A percentile compares a stretch with the other conserved stretches of the same genome.
Evolutionary conservation across 2,797 vertebrate species (phyloP).

Genomic region (Ibycter americanus): DNA sequence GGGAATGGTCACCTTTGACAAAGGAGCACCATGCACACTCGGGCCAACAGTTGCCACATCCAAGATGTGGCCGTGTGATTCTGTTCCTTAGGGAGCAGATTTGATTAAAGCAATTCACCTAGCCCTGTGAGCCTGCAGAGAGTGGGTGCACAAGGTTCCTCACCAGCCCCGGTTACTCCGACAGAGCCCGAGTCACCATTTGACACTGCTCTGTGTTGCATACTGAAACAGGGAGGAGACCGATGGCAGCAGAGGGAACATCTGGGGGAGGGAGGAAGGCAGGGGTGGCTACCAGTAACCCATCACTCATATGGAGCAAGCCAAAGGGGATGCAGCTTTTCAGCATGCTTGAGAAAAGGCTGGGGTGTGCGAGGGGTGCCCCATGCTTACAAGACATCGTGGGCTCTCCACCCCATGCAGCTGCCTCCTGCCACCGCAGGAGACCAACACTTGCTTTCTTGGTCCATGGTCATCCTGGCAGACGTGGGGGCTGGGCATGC

Average conservation of each 20-base stretch:
- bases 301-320: neutral
- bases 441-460: neutral
- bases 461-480: neutral
- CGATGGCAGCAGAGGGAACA: neutral
- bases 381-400: rapidly evolving
- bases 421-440: neutral
- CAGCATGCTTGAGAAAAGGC: neutral
- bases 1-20: neutral
- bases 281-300: neutral
- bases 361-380: neutral
- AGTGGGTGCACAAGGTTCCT: neutral
- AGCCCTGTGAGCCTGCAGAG: neutral
- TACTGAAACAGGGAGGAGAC: neutral
- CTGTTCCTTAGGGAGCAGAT: neutral
- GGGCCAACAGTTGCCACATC: neutral
- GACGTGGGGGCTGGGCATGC: neutral
- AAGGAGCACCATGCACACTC: neutral
- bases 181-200: neutral
- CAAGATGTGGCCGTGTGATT: neutral
- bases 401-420: neutral
- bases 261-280: neutral
- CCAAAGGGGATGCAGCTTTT: neutral
- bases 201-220: neutral
- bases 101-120: neutral
- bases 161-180: neutral